Evolutionary conservation across 2,113 vertebrate species (phyloP).

Genomic region (Gallinago jamesoni): DNA sequence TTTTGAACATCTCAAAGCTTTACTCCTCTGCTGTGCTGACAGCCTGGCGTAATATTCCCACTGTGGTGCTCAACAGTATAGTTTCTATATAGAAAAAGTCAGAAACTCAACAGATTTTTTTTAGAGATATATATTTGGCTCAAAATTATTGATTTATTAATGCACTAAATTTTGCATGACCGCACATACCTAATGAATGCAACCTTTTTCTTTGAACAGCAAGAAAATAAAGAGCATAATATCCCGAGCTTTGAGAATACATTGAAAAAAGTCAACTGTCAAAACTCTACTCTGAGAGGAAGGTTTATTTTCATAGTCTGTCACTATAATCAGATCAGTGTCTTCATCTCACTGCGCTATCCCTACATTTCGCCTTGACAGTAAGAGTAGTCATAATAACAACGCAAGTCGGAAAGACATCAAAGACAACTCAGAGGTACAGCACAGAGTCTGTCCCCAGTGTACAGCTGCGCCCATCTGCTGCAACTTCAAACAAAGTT

Average conservation of each 20-base stretch:
- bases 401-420: background rate
- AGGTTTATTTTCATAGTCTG: conserved; percentile 25
- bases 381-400: background rate
- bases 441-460: background rate
- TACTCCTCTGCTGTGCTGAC: background rate
- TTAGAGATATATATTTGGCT: background rate
- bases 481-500: background rate
- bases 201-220: background rate
- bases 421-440: background rate
- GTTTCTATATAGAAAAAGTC: background rate
- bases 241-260: background rate
- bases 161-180: background rate
- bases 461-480: background rate
- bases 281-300: background rate
- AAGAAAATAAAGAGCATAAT: background rate
- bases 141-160: background rate
- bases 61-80: background rate
- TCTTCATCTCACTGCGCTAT: background rate
- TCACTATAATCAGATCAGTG: background rate
- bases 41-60: background rate
- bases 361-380: background rate
- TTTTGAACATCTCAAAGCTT: background rate
- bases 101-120: background rate
- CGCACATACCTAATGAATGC: background rate
- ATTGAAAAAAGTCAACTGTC: background rate